These are phyloP conservation scores for Drosophila erecta DNA, from an alignment of 1,140 invertebrate species.

Conservation along the genomic window DNA sequence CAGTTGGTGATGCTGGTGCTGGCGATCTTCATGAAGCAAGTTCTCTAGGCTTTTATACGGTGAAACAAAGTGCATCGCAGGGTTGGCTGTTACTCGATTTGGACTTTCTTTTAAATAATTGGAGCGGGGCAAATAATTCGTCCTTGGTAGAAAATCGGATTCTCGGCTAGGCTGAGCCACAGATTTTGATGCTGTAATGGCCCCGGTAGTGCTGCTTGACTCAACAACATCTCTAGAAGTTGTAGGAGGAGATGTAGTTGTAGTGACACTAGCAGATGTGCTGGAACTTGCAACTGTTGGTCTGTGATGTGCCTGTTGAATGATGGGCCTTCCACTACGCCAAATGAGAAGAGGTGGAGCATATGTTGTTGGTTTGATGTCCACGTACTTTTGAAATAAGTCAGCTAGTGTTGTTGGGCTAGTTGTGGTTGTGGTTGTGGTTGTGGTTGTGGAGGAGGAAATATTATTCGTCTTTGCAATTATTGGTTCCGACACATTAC, in stretches of 20 bases:
- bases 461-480: neutral
- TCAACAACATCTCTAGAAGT: neutral
- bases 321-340: constrained; percentile 74
- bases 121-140: constrained; percentile 66
- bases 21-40: constrained; percentile 71
- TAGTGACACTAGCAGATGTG: constrained; percentile 5
- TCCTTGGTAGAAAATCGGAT: constrained; percentile 13
- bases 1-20: constrained; percentile 36
- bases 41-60: constrained; percentile 82
- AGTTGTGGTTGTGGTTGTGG: constrained; percentile 23
- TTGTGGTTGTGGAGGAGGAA: constrained; percentile 22
- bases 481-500: constrained; percentile 19
- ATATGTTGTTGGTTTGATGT: constrained; percentile 81
- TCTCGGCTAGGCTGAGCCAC: constrained; percentile 26
- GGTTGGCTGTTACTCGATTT: constrained; percentile 62
- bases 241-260: constrained; percentile 6
- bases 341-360: constrained; percentile 72
- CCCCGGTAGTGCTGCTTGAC: constrained; percentile 13
- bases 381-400: constrained; percentile 34
- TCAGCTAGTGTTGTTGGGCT: constrained; percentile 8
- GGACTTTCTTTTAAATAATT: constrained; percentile 67
- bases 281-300: constrained; percentile 15
- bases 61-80: constrained; percentile 72
- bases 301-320: constrained; percentile 49
- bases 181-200: constrained; percentile 22